Evolutionary conservation across 2,797 vertebrate species (phyloP).

Genomic region (Trematomus bernacchii): DNA sequence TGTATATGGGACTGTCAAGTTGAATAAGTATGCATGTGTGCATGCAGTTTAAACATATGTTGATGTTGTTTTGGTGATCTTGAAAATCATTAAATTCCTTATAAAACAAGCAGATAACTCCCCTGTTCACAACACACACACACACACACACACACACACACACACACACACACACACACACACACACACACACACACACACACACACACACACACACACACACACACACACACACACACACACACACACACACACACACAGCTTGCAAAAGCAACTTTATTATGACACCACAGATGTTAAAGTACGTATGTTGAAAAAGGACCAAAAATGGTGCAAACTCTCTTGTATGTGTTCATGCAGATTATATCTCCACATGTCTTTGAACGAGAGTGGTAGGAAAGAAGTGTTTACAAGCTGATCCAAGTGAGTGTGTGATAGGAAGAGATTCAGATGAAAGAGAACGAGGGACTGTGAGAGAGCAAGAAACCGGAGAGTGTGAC

Average conservation of each 20-base stretch:
- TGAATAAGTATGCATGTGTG: not conserved
- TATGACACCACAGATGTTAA: conserved; percentile 15
- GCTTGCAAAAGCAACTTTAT: not conserved
- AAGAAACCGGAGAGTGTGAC: conserved; percentile 28
- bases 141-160: conserved; percentile 12
- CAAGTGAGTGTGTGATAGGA: conserved; percentile 41
- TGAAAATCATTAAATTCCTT: conserved; percentile 39
- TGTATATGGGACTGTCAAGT: not conserved
- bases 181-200: not conserved
- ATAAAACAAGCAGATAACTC: no score
- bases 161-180: not conserved
- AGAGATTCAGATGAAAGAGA: conserved; percentile 39
- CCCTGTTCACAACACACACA: conserved; percentile 2
- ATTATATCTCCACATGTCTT: not conserved
- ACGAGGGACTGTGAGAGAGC: conserved; percentile 26
- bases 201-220: conserved; percentile 18
- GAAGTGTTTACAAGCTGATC: conserved; percentile 54
- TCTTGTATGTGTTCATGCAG: conserved; percentile 6
- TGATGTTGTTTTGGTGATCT: conserved; percentile 31
- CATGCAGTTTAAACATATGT: conserved; percentile 29
- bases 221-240: not conserved
- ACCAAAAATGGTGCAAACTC: not conserved
- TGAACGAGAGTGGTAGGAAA: conserved; percentile 32
- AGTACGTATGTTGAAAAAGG: not conserved
- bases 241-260: not conserved